phyloP scores from a whole-genome alignment of 2,113 vertebrate species.

The Serilophus lunatus region DNA sequence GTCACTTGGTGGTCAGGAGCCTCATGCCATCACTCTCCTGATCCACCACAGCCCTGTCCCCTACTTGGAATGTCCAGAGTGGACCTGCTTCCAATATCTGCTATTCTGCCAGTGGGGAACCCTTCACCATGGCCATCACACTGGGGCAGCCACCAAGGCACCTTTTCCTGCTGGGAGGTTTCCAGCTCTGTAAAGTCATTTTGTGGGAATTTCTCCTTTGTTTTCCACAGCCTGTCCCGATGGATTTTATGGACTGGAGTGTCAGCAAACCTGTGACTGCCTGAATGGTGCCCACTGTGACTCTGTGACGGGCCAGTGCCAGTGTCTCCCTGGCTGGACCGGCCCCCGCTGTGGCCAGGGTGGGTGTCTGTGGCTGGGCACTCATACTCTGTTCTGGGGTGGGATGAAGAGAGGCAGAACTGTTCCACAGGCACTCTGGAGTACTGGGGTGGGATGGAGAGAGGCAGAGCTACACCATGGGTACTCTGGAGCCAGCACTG shows the following conservation, averaged over 20 bases:
- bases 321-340: slow-evolving; percentile 79
- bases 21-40: rapidly evolving
- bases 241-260: slow-evolving; percentile 89
- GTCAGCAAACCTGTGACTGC: slow-evolving; percentile 82
- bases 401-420: background rate
- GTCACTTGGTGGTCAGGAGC: background rate
- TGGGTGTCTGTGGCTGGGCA: slow-evolving; percentile 54
- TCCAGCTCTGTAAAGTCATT: background rate
- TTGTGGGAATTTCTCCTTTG: background rate
- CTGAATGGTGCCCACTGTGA: slow-evolving; percentile 79
- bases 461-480: rapidly evolving
- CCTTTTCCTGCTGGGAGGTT: background rate
- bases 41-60: background rate
- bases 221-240: slow-evolving; percentile 83
- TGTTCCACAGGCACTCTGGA: background rate
- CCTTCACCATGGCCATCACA: background rate
- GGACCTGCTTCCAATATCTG: rapidly evolving
- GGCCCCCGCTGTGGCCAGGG: slow-evolving; percentile 80
- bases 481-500: rapidly evolving
- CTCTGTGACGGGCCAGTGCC: slow-evolving; percentile 74
- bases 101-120: background rate
- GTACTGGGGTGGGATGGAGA: background rate
- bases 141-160: background rate
- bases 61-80: background rate
- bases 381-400: background rate